Evolutionary conservation across 1,140 invertebrate species (phyloP), one percentile per base, ranked within the genome.

Genomic region (Papilio dardanus): DNA sequence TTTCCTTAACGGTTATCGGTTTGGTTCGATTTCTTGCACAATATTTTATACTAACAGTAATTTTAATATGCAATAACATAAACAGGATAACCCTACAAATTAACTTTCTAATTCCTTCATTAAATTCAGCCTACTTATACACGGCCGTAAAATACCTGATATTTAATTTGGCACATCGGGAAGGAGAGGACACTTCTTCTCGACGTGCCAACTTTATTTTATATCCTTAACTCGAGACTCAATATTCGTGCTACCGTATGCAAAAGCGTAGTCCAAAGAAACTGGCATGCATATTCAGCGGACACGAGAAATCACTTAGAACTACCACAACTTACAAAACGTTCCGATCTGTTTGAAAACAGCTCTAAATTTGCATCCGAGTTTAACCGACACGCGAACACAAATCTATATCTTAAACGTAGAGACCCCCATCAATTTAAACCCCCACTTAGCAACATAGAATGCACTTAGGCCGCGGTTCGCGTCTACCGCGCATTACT

Each of bases 401-500:
- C 71, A 73, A 73, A 73, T 73, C 65, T 71, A 31, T 79, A 80
- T 82, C 75, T 74, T 62, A 73, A 74, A 35, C n/a, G 42, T 73
- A 73, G 28, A 30, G 42, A 77, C 77, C 71, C 14, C 65, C 77
- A 78, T 80, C 77, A 76, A 81, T 82, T 79, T 24, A 74, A 37
- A n/a, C 33, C 71, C 46, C 62, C 81, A 79, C 75, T 80, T 80
- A 80, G 77, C 76, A 74, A 74, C 65, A 46, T 21, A 73, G 71
- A 73, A 73, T 73, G 75, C 50, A 68, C 71, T 75, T 74, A 76
- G 74, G 58, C 46, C 35, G 16, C 46, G 37, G 54, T 77, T 83
- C 35, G 79, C 76, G 78, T 80, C 76, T 80, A 76, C 71, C 46
- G 71, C 30, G 81, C 79, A 82, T 84, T 77, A 84, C 76, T 74